phyloP scores from a whole-genome alignment of 2,797 vertebrate genomes.

The Sebastes flavidus region DNA sequence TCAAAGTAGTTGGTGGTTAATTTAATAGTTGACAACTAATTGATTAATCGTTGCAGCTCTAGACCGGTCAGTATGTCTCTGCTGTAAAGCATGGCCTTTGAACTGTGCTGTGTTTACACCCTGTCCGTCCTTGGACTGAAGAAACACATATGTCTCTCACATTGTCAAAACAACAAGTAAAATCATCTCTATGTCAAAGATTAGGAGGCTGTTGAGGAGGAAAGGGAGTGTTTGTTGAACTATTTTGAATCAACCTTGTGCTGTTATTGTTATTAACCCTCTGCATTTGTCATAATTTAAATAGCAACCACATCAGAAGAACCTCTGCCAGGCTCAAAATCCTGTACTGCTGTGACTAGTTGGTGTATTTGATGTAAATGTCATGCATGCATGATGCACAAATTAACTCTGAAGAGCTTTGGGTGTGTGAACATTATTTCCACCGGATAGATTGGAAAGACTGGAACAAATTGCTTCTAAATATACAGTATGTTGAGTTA shows the following conservation, averaged over 20 bases:
- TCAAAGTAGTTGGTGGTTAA: not conserved
- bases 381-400: not conserved
- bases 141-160: not conserved
- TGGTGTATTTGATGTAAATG: conserved; percentile 26
- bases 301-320: not conserved
- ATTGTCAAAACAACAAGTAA: not conserved
- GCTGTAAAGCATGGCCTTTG: not conserved
- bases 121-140: not conserved
- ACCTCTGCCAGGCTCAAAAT: not conserved
- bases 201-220: not conserved
- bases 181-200: not conserved
- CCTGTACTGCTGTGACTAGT: not conserved
- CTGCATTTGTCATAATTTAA: not conserved
- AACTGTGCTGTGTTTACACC: not conserved
- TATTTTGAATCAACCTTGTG: not conserved
- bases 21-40: not conserved
- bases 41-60: not conserved
- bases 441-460: conserved; percentile 8
- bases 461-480: conserved; percentile 25
- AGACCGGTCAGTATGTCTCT: not conserved
- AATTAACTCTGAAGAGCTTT: not conserved
- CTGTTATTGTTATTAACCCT: not conserved
- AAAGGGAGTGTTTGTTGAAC: not conserved
- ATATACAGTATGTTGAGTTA: conserved; percentile 12
- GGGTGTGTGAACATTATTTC: conserved; percentile 7